A percentile compares a stretch with the other conserved stretches of the same genome.
Conservation (phyloP, 2,888 invertebrate species). For the Chrysolina oricalcia region DNA sequence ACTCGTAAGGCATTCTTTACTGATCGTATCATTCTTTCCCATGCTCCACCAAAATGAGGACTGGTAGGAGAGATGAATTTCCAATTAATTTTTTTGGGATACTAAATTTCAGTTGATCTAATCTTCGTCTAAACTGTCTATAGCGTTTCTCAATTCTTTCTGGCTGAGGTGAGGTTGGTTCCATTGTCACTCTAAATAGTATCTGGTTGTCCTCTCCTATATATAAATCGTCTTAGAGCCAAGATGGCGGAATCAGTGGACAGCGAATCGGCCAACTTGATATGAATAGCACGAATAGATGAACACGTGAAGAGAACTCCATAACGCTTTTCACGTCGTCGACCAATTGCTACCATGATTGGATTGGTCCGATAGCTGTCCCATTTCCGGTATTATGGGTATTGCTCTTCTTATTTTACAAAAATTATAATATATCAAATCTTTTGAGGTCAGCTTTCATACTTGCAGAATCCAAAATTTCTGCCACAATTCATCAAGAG, state of each 20-base stretch:
- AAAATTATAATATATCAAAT: neutral
- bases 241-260: too few relatives aligned
- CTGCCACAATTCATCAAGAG: neutral
- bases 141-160: too few relatives aligned
- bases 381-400: neutral
- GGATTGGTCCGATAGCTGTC: neutral
- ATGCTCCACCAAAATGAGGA: too few relatives aligned
- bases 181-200: slow-evolving; percentile 30
- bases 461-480: neutral
- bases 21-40: too few relatives aligned
- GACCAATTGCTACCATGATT: neutral
- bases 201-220: neutral
- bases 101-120: too few relatives aligned
- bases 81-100: too few relatives aligned
- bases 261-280: too few relatives aligned
- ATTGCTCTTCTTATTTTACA: neutral
- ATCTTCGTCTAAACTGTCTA: too few relatives aligned
- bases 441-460: neutral
- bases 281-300: too few relatives aligned
- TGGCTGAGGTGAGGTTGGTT: neutral
- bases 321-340: neutral
- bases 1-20: too few relatives aligned
- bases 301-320: neutral
- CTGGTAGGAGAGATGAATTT: too few relatives aligned
- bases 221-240: too few relatives aligned